These are phyloP conservation scores for Decapterus maruadsi DNA, from an alignment of 2,797 vertebrate genomes.

Conservation along the genomic window DNA sequence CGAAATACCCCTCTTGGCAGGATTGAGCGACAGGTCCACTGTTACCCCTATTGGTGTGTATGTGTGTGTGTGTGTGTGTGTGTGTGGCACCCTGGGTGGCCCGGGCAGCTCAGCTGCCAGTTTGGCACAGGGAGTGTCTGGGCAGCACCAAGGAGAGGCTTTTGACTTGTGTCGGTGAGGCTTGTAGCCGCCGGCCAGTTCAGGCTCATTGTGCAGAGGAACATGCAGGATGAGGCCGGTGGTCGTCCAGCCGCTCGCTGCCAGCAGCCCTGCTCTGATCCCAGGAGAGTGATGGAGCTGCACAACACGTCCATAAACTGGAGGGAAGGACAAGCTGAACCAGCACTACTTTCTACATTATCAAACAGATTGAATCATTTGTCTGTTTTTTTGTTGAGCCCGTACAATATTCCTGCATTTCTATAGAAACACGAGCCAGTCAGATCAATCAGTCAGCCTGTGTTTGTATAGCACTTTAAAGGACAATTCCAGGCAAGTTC, in stretches of 20 bases:
- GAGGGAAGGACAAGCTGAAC: background rate
- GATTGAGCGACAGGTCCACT: too few relatives aligned
- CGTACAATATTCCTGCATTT: background rate
- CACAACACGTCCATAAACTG: background rate
- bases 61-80: background rate
- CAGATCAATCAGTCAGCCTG: too few relatives aligned
- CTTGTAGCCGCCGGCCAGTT: constrained; percentile 20
- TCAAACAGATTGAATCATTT: background rate
- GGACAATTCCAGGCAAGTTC: too few relatives aligned
- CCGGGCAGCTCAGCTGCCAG: constrained; percentile 62
- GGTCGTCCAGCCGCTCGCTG: background rate
- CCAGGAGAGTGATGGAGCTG: background rate
- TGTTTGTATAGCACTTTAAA: too few relatives aligned
- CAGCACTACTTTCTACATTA: background rate
- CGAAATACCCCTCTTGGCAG: too few relatives aligned
- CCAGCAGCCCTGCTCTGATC: background rate
- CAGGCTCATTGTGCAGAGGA: constrained; percentile 20
- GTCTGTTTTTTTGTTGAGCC: background rate
- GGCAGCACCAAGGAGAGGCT: constrained; percentile 44
- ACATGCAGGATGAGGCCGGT: background rate
- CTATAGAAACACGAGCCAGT: too few relatives aligned
- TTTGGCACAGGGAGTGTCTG: constrained; percentile 57
- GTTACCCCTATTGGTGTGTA: too few relatives aligned
- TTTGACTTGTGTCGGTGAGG: constrained; percentile 47
- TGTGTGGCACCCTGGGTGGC: constrained; percentile 56